Evolutionary conservation across 2,797 vertebrate species (phyloP), one percentile per base, ranked within the genome.

Genomic region (Rhynchonycteris naso): DNA sequence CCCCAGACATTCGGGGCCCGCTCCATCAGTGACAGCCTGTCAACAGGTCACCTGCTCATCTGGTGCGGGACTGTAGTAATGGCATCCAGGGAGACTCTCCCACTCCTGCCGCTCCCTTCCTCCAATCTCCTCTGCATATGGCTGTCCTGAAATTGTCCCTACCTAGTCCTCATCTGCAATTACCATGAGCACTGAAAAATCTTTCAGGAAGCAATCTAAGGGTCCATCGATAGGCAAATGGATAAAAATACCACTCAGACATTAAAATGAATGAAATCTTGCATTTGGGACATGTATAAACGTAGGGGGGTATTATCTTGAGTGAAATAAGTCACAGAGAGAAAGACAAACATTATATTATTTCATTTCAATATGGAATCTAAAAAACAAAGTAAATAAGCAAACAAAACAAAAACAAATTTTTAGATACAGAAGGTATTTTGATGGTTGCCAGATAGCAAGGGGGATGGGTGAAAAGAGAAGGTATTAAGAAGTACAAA

Each of bases 71-170:
- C 59, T 2, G 0, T 4, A 14, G 28, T 50, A 11, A 9, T 9
- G 24, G 59, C 30, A 28, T 8, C 18, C 24, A 16, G 43, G 54
- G 66, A 58, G 16, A 18, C 43, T 10, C 28, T 22, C 59, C 56
- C n/a, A 24, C 30, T 66, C 71, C 30, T 22, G 68, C 24, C 5
- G 54, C 47, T 10, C 8, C 26, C 72, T 7, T 22, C 68, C 16
- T 3, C 38, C 21, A 2, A 0, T 14, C 28, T 47, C 35, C 65
- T 56, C n/a, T 24, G 65, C 21, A 2, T 10, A 4, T 19, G 0
- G 1, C 58, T 0, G 1, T 4, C 5, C 69, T 22, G 22, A 56
- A 47, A 4, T 43, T 10, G 19, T 24, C 59, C 52, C 68, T 24
- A 28, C 22, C 81, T 26, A 1, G 3, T 30, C 21, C 8, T 38